These are phyloP conservation scores for Sebastes baramenuke DNA, from an alignment of 2,797 vertebrate genomes.

Conservation along the genomic window DNA sequence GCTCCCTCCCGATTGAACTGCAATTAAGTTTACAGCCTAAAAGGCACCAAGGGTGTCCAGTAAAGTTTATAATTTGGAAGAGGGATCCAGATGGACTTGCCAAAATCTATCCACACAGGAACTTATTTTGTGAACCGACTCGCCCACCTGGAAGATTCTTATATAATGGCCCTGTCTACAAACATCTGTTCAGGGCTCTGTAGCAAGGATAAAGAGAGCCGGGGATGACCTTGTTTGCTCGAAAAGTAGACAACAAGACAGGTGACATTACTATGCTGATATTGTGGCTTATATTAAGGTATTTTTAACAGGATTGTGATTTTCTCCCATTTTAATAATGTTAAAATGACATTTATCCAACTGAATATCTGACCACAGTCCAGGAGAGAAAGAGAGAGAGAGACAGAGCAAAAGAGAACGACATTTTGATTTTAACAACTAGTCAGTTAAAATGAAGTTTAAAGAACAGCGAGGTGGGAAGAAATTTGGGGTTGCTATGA, in stretches of 20 bases:
- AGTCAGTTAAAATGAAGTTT: neutral
- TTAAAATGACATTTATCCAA: neutral
- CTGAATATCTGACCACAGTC: neutral
- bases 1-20: constrained; percentile 6
- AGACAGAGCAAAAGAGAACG: neutral
- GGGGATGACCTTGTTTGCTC: constrained; percentile 2
- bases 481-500: neutral
- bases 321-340: neutral
- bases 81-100: constrained; percentile 40
- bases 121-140: constrained; percentile 26
- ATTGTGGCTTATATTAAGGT: neutral
- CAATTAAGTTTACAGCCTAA: constrained; percentile 34
- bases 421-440: neutral
- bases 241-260: neutral
- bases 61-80: constrained; percentile 32
- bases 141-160: constrained; percentile 28
- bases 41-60: constrained; percentile 5
- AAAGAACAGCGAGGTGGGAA: neutral
- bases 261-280: neutral
- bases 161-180: constrained; percentile 7
- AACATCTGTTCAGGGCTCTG: constrained; percentile 37
- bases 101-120: constrained; percentile 33
- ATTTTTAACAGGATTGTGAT: neutral
- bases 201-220: neutral
- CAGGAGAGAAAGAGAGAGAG: neutral